These are phyloP conservation scores for Brenthis ino DNA, from an alignment of 2,888 invertebrate species.

Conservation along the genomic window DNA sequence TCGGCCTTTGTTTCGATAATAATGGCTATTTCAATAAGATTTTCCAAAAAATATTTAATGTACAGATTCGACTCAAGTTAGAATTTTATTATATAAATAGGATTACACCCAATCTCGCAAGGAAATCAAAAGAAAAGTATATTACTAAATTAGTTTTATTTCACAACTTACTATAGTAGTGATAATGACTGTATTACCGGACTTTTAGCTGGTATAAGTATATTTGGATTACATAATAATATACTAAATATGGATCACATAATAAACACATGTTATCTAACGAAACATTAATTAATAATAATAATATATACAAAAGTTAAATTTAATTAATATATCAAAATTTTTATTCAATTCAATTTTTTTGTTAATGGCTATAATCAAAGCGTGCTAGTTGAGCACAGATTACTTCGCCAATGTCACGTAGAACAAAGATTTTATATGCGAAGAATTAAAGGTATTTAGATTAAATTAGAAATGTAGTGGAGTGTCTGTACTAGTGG, in stretches of 20 bases:
- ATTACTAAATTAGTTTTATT: slow-evolving; percentile 80
- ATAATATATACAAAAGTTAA: slow-evolving; percentile 61
- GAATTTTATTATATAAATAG: too few species aligned
- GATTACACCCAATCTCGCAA: neutral
- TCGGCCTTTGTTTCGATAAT: too few species aligned
- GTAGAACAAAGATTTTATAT: slow-evolving; percentile 6
- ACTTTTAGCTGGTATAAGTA: slow-evolving; percentile 80
- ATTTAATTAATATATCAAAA: slow-evolving; percentile 25
- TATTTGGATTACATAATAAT: slow-evolving; percentile 75
- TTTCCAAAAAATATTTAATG: too few species aligned
- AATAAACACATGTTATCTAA: slow-evolving; percentile 50
- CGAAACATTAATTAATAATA: slow-evolving; percentile 47
- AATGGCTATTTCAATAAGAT: too few species aligned
- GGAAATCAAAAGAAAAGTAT: slow-evolving; percentile 32
- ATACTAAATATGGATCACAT: slow-evolving; percentile 73
- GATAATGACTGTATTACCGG: slow-evolving; percentile 80
- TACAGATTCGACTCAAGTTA: too few species aligned
- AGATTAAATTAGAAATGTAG: slow-evolving; percentile 16
- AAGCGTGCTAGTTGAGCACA: too few species aligned
- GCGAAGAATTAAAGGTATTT: slow-evolving; percentile 32
- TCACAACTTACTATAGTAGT: slow-evolving; percentile 76
- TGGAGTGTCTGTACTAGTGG: too few species aligned
- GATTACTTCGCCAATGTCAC: too few species aligned
- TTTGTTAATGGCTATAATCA: too few species aligned
- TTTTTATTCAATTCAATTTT: neutral